phyloP scores from a whole-genome alignment of 2,888 invertebrate genomes.

The Acanthosepion pharaonis region DNA sequence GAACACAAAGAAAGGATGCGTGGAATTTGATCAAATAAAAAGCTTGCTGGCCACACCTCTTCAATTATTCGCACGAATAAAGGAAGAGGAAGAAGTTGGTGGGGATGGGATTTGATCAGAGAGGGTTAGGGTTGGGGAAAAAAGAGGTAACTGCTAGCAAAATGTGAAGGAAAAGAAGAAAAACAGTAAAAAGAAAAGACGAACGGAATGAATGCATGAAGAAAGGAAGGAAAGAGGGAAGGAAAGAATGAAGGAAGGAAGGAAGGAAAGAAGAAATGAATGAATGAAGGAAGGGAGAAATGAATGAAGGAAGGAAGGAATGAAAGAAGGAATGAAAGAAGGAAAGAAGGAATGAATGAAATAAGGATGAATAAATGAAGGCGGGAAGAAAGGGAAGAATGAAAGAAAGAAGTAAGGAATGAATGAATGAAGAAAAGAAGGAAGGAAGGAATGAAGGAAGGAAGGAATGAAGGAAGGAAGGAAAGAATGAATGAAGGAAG shows the following conservation, averaged over 20 bases:
- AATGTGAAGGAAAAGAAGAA: neutral
- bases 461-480: neutral
- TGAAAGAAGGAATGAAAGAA: neutral
- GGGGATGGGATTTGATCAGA: neutral
- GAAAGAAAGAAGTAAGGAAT: neutral
- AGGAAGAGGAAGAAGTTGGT: neutral
- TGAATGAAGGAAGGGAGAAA: neutral
- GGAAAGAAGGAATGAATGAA: neutral
- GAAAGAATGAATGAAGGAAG: too few relatives aligned
- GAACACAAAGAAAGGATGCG: neutral
- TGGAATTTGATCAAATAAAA: neutral
- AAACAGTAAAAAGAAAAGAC: neutral
- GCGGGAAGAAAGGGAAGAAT: neutral
- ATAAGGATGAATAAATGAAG: neutral
- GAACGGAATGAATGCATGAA: neutral
- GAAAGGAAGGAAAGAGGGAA: neutral
- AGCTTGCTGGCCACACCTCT: neutral
- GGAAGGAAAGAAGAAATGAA: neutral
- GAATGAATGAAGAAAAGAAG: neutral
- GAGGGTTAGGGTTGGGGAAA: neutral
- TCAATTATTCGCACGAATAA: neutral
- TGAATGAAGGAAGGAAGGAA: neutral
- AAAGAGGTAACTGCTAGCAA: neutral
- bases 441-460: neutral
- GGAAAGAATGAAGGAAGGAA: neutral